Base-by-base conservation (phyloP, 2,888 invertebrate genomes). In the Andrena praecox region DNA sequence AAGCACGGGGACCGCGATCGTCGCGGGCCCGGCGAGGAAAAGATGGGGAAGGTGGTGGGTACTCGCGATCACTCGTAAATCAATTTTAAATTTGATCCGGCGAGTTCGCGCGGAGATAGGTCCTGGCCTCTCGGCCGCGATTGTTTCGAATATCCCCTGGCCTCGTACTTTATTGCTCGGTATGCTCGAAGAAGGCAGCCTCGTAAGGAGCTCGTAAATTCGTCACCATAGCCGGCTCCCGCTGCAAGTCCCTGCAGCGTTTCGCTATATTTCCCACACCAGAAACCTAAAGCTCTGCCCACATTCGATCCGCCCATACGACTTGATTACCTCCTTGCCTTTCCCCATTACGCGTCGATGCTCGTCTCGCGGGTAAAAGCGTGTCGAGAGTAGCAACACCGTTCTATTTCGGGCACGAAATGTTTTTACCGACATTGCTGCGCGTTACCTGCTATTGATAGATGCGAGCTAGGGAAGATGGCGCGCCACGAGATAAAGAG, bases 181-280 rank as follows among this genome's bases (percentile, higher is more conserved):
- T 84, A 80, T 75, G 85, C 85, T 86, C 84, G 86, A 82, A 83
- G 84, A 83, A 80, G 87, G 87, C 89, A 89, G 87, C 83, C 87
- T 88, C 81, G 90, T 89, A 90, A 91, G 90, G 85, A 86, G 91
- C 90, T 91, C 91, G 89, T 91, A 91, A 91, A 91, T 91, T 91
- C 91, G 91, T 91, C 92, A 91, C 90, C 82, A 85, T 79, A 71
- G 87, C 89, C 84, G 87, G 90, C 90, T 91, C 88, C 89, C 82
- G 87, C 87, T 77, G 83, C 87, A 88, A 82, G 82, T 84, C 85
- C 87, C 85, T 63, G 81, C 69, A 82, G 90, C 87, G 84, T 87
- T 77, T 87, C 87, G 82, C 87, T 77, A 62, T 87, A 89, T 87
- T 90, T 91, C 87, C 87, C 85, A 88, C 80, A 88, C 80, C 85